A percentile compares a stretch with the other conserved stretches of the same genome.
These are phyloP conservation scores for Leptopilina drosophilae DNA, from an alignment of 2,888 invertebrate species.

Conservation along the genomic window DNA sequence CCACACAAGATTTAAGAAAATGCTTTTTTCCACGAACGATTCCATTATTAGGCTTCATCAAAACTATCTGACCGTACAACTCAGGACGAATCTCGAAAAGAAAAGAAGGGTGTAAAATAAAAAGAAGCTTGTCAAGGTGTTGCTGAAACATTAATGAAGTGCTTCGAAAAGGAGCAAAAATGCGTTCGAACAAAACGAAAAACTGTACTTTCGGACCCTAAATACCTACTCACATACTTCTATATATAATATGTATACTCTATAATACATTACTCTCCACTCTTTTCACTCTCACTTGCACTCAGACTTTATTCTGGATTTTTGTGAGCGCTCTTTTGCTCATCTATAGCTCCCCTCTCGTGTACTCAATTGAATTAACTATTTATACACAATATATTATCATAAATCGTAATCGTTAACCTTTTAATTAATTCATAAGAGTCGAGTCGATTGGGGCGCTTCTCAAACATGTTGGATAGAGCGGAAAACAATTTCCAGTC, in stretches of 20 bases:
- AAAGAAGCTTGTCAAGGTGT: conserved; percentile 39
- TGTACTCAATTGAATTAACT: conserved; percentile 75
- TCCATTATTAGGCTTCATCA: neutral
- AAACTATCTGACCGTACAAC: neutral
- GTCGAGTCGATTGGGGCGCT: conserved; percentile 54
- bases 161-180: conserved; percentile 46
- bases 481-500: conserved; percentile 45
- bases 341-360: conserved; percentile 55
- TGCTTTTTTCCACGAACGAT: no score
- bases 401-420: conserved; percentile 75
- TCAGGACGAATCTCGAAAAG: conserved; percentile 7
- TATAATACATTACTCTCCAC: conserved; percentile 61
- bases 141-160: conserved; percentile 31
- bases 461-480: conserved; percentile 49
- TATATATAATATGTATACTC: conserved; percentile 62
- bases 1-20: no score
- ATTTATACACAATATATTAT: conserved; percentile 77
- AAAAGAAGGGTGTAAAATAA: conserved; percentile 28
- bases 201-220: conserved; percentile 63
- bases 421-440: conserved; percentile 66
- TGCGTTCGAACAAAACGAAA: conserved; percentile 50
- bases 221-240: conserved; percentile 62
- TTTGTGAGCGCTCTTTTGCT: conserved; percentile 1
- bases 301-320: conserved; percentile 51
- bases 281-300: conserved; percentile 59